phyloP scores from a whole-genome alignment of 2,113 vertebrate species.

The Symphodus melops region DNA sequence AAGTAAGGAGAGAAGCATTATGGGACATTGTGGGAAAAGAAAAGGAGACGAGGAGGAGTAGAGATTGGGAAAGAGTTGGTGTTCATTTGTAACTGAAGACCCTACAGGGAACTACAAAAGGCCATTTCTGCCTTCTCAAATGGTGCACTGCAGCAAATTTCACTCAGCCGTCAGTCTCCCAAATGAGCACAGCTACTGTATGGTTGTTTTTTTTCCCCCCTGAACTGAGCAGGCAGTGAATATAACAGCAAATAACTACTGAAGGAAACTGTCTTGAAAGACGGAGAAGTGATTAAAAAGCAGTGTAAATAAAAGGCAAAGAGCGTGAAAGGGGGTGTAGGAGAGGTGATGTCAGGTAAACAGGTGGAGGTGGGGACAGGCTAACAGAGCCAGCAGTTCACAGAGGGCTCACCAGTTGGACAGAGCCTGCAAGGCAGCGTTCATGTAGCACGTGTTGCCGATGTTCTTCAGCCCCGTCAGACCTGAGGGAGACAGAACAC shows the following conservation, averaged over 20 bases:
- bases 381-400: too few relatives aligned
- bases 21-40: slow-evolving; percentile 5
- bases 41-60: slow-evolving; percentile 9
- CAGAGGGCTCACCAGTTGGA: slow-evolving; percentile 92
- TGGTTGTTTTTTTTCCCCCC: slow-evolving; percentile 38
- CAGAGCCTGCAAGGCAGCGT: slow-evolving; percentile 96
- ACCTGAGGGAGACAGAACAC: slow-evolving; percentile 79
- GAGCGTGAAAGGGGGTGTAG: neutral
- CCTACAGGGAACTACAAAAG: slow-evolving; percentile 70
- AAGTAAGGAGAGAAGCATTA: slow-evolving; percentile 6
- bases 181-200: slow-evolving; percentile 47
- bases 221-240: slow-evolving; percentile 14
- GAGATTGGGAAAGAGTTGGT: slow-evolving; percentile 24
- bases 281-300: neutral
- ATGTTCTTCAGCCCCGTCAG: slow-evolving; percentile 99
- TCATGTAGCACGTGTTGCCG: slow-evolving; percentile 99
- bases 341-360: neutral
- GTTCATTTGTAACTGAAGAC: slow-evolving; percentile 65
- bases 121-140: slow-evolving; percentile 65
- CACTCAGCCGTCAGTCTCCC: slow-evolving; percentile 43
- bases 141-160: slow-evolving; percentile 73
- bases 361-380: neutral
- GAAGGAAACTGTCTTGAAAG: neutral
- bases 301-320: neutral
- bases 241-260: slow-evolving; percentile 25